Evolutionary conservation across 2,113 vertebrate genomes (phyloP).

Genomic region (Forbesichthys papilliferus): DNA sequence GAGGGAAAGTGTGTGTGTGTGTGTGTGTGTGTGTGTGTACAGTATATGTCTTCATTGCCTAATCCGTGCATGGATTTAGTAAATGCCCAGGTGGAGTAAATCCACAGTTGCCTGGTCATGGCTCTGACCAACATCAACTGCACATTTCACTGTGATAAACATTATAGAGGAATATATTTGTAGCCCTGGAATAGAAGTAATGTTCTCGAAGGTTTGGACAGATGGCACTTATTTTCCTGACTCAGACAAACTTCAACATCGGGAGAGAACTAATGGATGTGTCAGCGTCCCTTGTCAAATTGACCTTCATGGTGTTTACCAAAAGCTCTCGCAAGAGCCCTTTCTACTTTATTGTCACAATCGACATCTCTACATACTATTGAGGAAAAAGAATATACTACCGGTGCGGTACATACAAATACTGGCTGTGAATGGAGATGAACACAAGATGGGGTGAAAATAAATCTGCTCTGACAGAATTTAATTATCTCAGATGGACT

Average conservation of each 20-base stretch:
- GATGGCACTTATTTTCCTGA: conserved; percentile 7
- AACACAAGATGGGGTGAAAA: no score
- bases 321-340: neutral
- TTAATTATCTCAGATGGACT: no score
- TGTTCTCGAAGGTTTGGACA: neutral
- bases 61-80: no score
- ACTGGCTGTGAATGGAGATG: neutral
- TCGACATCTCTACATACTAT: neutral
- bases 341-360: neutral
- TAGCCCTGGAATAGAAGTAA: neutral
- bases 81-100: no score
- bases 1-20: no score
- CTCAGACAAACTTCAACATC: conserved; percentile 5
- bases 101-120: neutral
- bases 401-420: neutral
- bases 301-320: conserved; percentile 16
- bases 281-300: neutral
- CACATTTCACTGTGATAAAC: neutral
- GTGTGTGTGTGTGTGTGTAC: no score
- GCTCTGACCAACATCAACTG: neutral
- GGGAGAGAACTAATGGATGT: neutral
- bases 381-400: neutral
- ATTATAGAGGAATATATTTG: neutral
- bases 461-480: no score
- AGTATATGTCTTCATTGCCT: no score